Conservation (phyloP, 2,888 invertebrate genomes). For the Papilio demoleus region DNA sequence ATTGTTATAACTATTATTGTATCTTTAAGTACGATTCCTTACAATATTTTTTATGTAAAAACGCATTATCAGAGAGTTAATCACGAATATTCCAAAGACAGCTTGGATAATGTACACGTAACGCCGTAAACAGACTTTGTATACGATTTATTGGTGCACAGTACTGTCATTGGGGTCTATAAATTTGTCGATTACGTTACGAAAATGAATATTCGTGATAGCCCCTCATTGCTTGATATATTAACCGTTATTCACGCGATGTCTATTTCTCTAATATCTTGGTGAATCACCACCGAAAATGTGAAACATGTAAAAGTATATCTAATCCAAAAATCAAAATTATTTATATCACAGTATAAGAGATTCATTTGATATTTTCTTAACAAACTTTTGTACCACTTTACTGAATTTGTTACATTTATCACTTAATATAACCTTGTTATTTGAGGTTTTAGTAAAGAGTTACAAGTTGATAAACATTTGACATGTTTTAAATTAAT, state of each 20-base stretch:
- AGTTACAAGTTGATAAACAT: constrained; percentile 10
- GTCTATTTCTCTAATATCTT: not conserved
- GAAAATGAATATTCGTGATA: too few species aligned
- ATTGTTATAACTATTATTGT: constrained; percentile 18
- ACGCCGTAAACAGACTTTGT: too few species aligned
- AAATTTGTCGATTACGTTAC: too few species aligned
- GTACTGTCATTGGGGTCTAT: too few species aligned
- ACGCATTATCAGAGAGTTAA: not conserved
- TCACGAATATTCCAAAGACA: too few species aligned
- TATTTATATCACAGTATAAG: constrained; percentile 61
- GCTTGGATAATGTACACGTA: too few species aligned
- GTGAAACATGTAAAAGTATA: constrained; percentile 4
- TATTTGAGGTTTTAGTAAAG: not conserved
- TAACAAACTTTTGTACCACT: constrained; percentile 7
- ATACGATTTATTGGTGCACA: too few species aligned
- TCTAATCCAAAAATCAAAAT: constrained; percentile 29
- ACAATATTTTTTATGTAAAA: not conserved
- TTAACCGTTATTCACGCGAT: not conserved
- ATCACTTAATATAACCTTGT: not conserved
- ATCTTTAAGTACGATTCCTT: not conserved
- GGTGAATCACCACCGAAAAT: not conserved
- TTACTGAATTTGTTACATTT: not conserved
- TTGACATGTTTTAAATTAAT: not conserved
- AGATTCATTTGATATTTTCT: constrained; percentile 50
- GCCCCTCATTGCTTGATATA: not conserved